Evolutionary conservation across 2,888 invertebrate genomes (phyloP), one percentile per base, ranked within the genome.

Genomic region (Nemoura dubitans): DNA sequence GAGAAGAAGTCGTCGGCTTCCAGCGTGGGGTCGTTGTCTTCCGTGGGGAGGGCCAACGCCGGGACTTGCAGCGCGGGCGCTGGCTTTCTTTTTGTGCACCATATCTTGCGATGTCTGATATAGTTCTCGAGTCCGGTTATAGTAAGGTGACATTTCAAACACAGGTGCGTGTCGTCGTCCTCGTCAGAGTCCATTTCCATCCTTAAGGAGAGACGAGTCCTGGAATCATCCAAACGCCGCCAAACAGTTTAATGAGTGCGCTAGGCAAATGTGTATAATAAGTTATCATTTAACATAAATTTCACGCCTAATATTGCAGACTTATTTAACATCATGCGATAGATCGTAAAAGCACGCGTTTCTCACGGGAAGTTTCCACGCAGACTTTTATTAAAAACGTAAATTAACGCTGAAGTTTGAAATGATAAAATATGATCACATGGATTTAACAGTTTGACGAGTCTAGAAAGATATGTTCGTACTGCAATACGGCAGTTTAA

Each of bases 1-100:
- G 96, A 96, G 90, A 98, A 98, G 91, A 98, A 98, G 5, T 97
- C 95, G 90, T 96, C 96, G 0, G 97, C 97, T 88, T 96, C 96
- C 3, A 96, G 92, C 84, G 93, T 93, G 89, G 95, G 95, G 0
- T 93, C 92, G 10, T 92, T 90, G 85, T 93, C 92, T 86, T 93
- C 93, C 5, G 76, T 83, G 2, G 90, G 89, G n/a, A 90, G 90
- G n/a, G 87, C 87, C 90, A 0, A 89, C 83, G 84, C 91, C 91
- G 93, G 91, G 87, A 92, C 90, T 90, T 36, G 90, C 25, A 89
- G 89, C 27, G 89, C 89, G n/a, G 88, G 89, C n/a, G n/a, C n/a
- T n/a, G 85, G 87, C 87, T 87, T 90, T 90, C 78, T 89, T 88
- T 85, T 89, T 30, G 92, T 92, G 89, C 97, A 97, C 89, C 94